Evolutionary conservation across 1,140 invertebrate species (phyloP).

Genomic region (Eurosta solidaginis): DNA sequence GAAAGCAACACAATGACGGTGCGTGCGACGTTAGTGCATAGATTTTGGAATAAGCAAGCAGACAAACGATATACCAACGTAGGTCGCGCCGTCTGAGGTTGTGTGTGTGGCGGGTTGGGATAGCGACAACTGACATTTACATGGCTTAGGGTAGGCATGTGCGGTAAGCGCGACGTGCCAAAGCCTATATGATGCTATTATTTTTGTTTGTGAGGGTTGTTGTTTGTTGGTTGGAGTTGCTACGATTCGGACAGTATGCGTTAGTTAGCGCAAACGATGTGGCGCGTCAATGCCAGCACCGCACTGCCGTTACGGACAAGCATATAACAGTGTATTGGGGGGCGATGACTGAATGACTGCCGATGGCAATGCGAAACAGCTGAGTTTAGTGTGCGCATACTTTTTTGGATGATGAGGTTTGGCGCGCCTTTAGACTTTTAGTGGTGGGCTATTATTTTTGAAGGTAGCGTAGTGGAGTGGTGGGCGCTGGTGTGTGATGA

Average conservation of each 20-base stretch:
- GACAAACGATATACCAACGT: not conserved
- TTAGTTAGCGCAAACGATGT: not conserved
- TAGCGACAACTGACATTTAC: not conserved
- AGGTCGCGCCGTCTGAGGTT: not conserved
- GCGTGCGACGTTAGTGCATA: not conserved
- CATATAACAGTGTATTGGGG: not conserved
- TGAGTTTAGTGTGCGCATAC: not conserved
- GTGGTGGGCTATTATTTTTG: not conserved
- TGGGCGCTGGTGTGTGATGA: not conserved
- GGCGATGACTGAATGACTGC: not conserved
- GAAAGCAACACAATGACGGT: not conserved
- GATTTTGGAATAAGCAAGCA: not conserved
- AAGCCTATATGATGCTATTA: not conserved
- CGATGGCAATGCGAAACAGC: constrained; percentile 15
- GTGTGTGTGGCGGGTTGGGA: not conserved
- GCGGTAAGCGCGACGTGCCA: not conserved
- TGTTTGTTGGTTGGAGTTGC: not conserved
- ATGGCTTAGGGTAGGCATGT: constrained; percentile 3
- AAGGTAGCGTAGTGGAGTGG: not conserved
- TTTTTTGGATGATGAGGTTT: not conserved
- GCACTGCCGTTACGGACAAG: not conserved
- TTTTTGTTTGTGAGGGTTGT: not conserved
- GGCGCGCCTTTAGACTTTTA: not conserved
- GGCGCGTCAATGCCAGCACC: constrained; percentile 10
- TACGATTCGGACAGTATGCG: not conserved